Evolutionary conservation across 2,113 vertebrate species (phyloP).

Genomic region (Anarhynchus alexandrinus): DNA sequence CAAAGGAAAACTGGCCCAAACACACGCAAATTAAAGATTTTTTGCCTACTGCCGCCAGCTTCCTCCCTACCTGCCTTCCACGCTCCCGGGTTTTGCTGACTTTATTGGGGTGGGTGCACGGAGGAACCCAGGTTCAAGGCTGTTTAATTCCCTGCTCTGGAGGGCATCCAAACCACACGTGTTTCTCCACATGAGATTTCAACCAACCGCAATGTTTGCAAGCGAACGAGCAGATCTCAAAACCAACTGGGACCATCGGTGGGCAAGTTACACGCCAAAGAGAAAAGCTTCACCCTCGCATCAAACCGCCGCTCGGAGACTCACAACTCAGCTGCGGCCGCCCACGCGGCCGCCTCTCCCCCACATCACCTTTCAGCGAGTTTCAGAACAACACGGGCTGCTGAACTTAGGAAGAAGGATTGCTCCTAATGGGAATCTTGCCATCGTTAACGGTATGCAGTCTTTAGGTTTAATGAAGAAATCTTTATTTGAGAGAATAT

Average conservation of each 20-base stretch:
- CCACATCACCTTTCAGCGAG: neutral
- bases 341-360: neutral
- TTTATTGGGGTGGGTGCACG: neutral
- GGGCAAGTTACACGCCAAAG: neutral
- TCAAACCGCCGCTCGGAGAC: neutral
- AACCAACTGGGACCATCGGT: neutral
- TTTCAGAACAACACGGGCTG: neutral
- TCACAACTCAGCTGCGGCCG: neutral
- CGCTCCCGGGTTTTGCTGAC: neutral
- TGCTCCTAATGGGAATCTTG: neutral
- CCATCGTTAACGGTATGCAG: neutral
- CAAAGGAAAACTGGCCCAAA: neutral
- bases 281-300: neutral
- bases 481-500: slow-evolving; percentile 59
- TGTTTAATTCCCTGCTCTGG: neutral
- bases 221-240: neutral
- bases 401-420: neutral
- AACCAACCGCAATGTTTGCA: neutral
- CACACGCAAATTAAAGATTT: neutral
- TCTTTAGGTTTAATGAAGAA: slow-evolving; percentile 48
- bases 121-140: neutral
- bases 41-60: neutral
- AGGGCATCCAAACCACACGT: neutral
- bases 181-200: neutral
- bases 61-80: neutral